Evolutionary conservation across 64 coral and sea anemone species (phyloP).

Genomic region (Exaiptasia diaphana): DNA sequence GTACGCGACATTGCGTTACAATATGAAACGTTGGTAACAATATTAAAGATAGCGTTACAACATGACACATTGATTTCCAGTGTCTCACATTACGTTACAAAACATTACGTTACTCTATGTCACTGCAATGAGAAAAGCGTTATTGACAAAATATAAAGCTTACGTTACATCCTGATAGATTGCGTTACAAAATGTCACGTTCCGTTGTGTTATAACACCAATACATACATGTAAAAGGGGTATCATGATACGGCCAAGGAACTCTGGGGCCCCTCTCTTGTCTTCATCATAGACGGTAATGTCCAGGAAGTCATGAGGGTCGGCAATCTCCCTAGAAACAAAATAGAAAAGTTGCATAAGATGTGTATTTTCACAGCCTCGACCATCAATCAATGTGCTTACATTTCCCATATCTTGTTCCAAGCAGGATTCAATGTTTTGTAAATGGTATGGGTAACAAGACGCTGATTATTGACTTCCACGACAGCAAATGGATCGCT

Average conservation of each 20-base stretch:
- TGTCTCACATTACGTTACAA: neutral
- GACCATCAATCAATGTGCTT: constrained; percentile 16
- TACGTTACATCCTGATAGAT: too few relatives aligned
- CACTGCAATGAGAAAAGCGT: too few relatives aligned
- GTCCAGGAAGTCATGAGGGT: constrained; percentile 85
- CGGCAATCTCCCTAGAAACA: constrained; percentile 84
- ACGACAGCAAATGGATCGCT: constrained; percentile 96
- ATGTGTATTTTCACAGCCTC: too few relatives aligned
- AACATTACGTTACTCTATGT: too few relatives aligned
- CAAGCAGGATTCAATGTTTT: constrained; percentile 96
- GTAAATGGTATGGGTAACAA: constrained; percentile 84
- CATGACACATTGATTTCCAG: too few relatives aligned
- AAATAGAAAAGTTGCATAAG: too few relatives aligned
- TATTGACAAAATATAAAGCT: too few relatives aligned
- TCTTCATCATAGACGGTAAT: constrained; percentile 95
- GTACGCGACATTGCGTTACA: too few relatives aligned
- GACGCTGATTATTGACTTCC: constrained; percentile 80
- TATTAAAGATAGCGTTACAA: too few relatives aligned
- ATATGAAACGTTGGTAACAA: too few relatives aligned
- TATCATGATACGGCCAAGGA: constrained; percentile 84
- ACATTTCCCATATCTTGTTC: constrained; percentile 99
- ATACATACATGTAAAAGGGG: constrained; percentile 68
- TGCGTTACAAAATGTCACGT: too few relatives aligned
- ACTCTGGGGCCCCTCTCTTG: constrained; percentile 96
- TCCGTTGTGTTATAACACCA: too few relatives aligned